phyloP scores from a whole-genome alignment of 2,113 vertebrate genomes.

The Camelus bactrianus region DNA sequence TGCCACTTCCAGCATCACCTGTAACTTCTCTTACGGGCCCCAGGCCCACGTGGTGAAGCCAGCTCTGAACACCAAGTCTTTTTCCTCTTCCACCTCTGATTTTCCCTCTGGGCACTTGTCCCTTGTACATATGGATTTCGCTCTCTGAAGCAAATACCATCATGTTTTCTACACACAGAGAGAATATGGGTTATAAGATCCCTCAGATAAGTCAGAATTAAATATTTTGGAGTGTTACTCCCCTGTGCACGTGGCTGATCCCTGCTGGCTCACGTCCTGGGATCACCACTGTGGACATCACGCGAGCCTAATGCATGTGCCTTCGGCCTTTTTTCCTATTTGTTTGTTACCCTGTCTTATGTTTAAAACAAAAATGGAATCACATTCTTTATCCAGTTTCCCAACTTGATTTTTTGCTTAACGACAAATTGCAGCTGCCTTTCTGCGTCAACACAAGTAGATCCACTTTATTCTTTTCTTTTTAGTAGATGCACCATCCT shows the following conservation, averaged over 20 bases:
- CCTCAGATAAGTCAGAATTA: neutral
- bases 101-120: neutral
- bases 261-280: neutral
- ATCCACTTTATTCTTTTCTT: neutral
- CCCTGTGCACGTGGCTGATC: rapidly evolving
- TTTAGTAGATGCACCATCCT: rapidly evolving
- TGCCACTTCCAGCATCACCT: rapidly evolving
- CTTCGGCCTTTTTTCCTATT: neutral
- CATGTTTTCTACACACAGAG: neutral
- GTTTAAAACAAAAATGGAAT: neutral
- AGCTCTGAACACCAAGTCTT: rapidly evolving
- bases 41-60: rapidly evolving
- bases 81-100: neutral
- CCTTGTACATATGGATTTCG: rapidly evolving
- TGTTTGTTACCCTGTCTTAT: neutral
- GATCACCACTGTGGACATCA: rapidly evolving
- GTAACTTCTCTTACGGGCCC: rapidly evolving
- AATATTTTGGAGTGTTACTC: too few relatives aligned
- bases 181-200: neutral
- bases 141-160: neutral
- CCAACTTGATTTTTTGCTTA: neutral
- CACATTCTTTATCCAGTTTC: neutral
- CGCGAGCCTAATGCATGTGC: neutral
- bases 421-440: too few relatives aligned
- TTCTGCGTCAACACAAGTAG: rapidly evolving